Evolutionary conservation across 2,797 vertebrate species (phyloP), one percentile per base, ranked within the genome.

Genomic region (Clarias pachynema): DNA sequence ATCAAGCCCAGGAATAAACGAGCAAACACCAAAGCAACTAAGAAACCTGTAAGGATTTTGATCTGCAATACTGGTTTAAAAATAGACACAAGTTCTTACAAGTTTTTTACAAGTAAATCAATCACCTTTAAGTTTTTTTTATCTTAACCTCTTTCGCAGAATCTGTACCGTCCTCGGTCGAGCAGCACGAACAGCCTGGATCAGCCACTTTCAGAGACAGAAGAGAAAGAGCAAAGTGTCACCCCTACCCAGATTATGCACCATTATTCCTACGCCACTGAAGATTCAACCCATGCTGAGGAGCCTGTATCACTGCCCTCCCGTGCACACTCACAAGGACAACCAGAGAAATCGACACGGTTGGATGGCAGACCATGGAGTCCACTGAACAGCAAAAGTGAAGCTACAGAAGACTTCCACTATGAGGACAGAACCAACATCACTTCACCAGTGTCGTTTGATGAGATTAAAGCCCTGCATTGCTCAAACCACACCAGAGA

Each of bases 1-100:
- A 91, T 97, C 75, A 97, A 96, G 82, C 96, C 96, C 8, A 94
- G 95, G 87, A 95, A 97, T 83, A 96, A 97, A 89, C 93, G 96
- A 85, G 95, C 94, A 44, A 89, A 89, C 79, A 93, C 93, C 86
- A 96, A 92, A 89, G 92, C 90, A 34, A 94, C 94, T 90, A 94
- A 91, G 56, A 89, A 93, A 86, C 92, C 91, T 91, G 96, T 97
- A 95, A 90, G 75, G 57, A 24, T 18, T 1, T 44, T 5, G 29
- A 37, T 31, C 3, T 0, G 2, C 10, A 78, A 49, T 72, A 26
- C 6, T 65, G 29, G 22, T 73, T 53, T 72, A 60, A 63, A 24
- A 63, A n/a, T n/a, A 40, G 40, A 69, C 31, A 79, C n/a, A 68
- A 0, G 22, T 31, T 79, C 18, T 37, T 37, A 18, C 0, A 20